Base-by-base conservation (phyloP, 2,113 vertebrate species). In the Grammomys surdaster region DNA sequence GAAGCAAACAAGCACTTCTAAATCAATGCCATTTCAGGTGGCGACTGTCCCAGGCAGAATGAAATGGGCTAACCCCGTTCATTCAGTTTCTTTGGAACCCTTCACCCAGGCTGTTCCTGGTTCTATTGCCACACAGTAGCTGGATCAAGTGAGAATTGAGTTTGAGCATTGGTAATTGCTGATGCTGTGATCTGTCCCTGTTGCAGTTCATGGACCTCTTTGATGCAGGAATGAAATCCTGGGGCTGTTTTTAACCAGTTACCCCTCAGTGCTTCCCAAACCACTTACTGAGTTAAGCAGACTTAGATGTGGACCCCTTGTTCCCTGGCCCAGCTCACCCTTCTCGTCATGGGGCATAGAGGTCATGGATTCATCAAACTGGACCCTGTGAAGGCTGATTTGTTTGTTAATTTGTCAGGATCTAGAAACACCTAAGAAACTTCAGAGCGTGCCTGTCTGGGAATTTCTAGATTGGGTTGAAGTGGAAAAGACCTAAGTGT, bases 1-100 rank as follows among this genome's bases (percentile, higher is more conserved):
- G 78, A 91, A 91, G 78, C 51, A 89, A 80, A 54, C 84, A 92
- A 91, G 67, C 36, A 54, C 26, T 40, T 95, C 86, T 81, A 24
- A 93, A 90, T 72, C 48, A 76, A 33, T 81, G 26, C 82, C 70
- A 93, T 93, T 95, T 95, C 24, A 51, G 43, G 69, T 75, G 88
- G 78, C 14, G 65, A 51, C 40, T 87, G 7, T 81, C 93, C 89
- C 58, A 51, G 75, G 73, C 77, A 65, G 40, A 78, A 22, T 80
- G 81, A 82, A 86, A 28, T 40, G 63, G 31, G 78, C 93, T 73
- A 87, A 72, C 73, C 63, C 67, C 43, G n/a, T 75, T 75, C n/a
- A 75, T 43, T 43, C 9, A 10, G 72, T 75, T 75, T 43, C n/a
- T 78, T 87, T 58, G 48, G 33, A 36, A 20, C 43, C 63, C 36